A percentile compares a stretch with the other conserved stretches of the same genome.
Conservation (phyloP, 2,113 vertebrate genomes). For the Hippocampus guttulatus region DNA sequence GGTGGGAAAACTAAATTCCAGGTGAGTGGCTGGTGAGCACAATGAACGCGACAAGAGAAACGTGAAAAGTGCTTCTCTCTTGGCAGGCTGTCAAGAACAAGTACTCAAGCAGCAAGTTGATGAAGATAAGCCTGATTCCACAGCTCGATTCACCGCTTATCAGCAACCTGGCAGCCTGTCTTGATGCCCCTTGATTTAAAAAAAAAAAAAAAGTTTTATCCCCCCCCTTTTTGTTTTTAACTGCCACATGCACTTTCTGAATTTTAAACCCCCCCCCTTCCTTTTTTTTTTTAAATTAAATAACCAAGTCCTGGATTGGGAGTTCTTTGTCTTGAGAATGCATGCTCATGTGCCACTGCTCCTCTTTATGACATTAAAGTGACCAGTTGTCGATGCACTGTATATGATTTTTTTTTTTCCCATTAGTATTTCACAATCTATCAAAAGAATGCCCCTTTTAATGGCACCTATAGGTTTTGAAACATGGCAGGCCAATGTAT, state of each 20-base stretch:
- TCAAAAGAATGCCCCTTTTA: neutral
- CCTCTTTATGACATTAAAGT: neutral
- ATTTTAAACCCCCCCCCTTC: neutral
- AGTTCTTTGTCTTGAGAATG: neutral
- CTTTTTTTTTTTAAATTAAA: constrained; percentile 13
- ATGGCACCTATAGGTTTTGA: too few relatives aligned
- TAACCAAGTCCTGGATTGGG: neutral
- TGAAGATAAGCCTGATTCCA: constrained; percentile 81
- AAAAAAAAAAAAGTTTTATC: too few relatives aligned
- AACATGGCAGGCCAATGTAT: too few relatives aligned
- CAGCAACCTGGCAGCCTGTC: constrained; percentile 71
- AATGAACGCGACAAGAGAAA: neutral
- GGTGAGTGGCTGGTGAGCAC: constrained; percentile 64
- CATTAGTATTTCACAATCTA: neutral
- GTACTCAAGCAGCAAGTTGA: constrained; percentile 81
- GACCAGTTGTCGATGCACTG: neutral
- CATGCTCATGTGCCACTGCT: neutral
- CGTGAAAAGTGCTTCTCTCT: neutral
- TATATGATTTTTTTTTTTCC: neutral
- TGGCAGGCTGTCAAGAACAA: constrained; percentile 85
- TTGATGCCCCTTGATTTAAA: constrained; percentile 36
- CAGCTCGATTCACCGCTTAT: constrained; percentile 73
- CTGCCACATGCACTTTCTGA: constrained; percentile 57
- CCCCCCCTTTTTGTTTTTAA: neutral
- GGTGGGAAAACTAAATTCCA: constrained; percentile 77